Percentiles rank a stretch among this genome's conserved stretches.
Evolutionary conservation across 2,113 vertebrate species (phyloP).

Genomic region (Camelus dromedarius): DNA sequence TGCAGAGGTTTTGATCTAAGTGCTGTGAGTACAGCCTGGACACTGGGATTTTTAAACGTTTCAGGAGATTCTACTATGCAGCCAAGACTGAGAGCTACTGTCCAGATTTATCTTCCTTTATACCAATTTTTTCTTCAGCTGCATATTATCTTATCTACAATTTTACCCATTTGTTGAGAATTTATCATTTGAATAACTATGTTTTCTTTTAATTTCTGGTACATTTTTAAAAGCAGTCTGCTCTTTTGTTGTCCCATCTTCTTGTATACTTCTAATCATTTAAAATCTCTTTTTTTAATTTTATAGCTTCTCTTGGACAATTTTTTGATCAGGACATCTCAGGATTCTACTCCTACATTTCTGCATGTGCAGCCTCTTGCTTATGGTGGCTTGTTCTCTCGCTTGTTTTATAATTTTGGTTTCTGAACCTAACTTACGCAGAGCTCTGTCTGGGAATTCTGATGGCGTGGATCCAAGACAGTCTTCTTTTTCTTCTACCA

Average conservation of each 20-base stretch:
- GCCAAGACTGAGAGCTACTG: neutral
- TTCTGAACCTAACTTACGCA: neutral
- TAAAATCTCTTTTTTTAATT: neutral
- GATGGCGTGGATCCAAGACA: neutral
- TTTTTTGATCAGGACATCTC: neutral
- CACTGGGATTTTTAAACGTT: neutral
- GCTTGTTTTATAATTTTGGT: neutral
- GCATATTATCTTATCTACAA: neutral
- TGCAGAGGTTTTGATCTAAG: neutral
- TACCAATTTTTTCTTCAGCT: neutral
- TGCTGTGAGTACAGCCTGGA: neutral
- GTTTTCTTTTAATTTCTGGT: neutral
- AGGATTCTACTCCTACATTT: neutral
- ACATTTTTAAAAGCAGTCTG: neutral
- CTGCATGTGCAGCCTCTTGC: rapidly evolving
- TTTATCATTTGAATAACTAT: neutral
- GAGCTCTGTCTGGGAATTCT: neutral
- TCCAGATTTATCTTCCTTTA: neutral
- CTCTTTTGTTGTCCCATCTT: neutral
- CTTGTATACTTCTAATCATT: neutral
- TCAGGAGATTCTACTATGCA: neutral
- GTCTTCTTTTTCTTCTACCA: neutral
- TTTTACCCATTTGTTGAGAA: neutral
- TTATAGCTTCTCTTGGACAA: neutral
- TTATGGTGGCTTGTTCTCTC: neutral